These are phyloP conservation scores for Coregonus sp. DNA, from an alignment of 2,797 vertebrate genomes.

Conservation along the genomic window DNA sequence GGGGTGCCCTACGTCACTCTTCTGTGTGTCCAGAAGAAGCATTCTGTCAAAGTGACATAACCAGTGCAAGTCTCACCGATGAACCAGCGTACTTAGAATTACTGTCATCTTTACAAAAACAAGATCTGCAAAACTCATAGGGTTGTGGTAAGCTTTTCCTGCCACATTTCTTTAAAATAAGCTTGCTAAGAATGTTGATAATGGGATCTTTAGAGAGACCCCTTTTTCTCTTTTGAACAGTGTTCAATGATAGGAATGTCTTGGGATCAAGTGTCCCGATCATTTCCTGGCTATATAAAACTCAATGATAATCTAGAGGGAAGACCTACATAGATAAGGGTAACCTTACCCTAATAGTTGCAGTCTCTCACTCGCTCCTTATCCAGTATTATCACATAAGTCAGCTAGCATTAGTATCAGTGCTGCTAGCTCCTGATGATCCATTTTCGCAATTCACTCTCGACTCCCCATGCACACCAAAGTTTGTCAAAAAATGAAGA, in stretches of 20 bases:
- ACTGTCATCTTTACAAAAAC: neutral
- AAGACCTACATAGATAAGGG: neutral
- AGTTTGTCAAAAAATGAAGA: too few species aligned
- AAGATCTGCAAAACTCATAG: neutral
- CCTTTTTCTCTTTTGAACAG: neutral
- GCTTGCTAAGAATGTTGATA: neutral
- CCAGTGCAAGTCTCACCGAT: neutral
- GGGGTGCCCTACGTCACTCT: slow-evolving; percentile 92
- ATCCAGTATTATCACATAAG: neutral
- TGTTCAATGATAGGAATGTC: neutral
- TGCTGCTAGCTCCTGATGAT: neutral
- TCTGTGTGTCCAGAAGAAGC: slow-evolving; percentile 88
- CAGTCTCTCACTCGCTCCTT: neutral
- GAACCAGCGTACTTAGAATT: neutral
- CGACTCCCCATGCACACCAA: neutral
- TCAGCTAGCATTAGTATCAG: neutral
- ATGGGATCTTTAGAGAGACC: neutral
- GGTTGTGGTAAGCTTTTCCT: neutral
- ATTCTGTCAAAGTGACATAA: slow-evolving; percentile 91
- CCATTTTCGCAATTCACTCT: neutral
- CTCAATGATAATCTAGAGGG: neutral
- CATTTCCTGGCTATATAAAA: neutral
- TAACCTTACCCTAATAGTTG: neutral
- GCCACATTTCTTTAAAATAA: neutral
- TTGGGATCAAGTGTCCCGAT: neutral